phyloP scores from a whole-genome alignment of 2,888 invertebrate species.

The Drosophila putrida region DNA sequence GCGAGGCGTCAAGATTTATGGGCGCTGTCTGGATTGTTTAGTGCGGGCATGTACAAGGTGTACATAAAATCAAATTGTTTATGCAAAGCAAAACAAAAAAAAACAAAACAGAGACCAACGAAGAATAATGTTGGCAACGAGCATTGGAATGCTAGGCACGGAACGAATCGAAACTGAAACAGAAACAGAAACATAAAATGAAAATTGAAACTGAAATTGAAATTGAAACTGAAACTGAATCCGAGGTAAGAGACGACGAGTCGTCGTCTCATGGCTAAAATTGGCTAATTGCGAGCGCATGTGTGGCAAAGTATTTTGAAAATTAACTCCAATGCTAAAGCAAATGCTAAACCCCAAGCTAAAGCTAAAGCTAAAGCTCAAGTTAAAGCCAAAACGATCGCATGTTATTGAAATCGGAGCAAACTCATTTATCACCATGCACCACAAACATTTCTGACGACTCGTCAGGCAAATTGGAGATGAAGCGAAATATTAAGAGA shows the following conservation, averaged over 20 bases:
- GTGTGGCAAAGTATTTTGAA: conserved; percentile 54
- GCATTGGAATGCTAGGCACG: conserved; percentile 68
- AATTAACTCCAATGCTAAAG: conserved; percentile 72
- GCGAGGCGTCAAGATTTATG: conserved; percentile 65
- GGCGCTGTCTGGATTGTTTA: conserved; percentile 48
- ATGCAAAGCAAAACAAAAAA: conserved; percentile 51
- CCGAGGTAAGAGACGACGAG: conserved; percentile 19
- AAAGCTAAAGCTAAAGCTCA: conserved; percentile 54
- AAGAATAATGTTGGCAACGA: conserved; percentile 46
- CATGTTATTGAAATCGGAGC: conserved; percentile 76
- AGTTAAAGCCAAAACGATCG: conserved; percentile 47
- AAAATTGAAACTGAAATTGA: conserved; percentile 21
- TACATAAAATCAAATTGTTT: conserved; percentile 67
- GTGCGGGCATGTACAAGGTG: conserved; percentile 44
- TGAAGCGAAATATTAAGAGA: conserved; percentile 30
- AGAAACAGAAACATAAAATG: conserved; percentile 4
- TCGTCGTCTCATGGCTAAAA: conserved; percentile 64
- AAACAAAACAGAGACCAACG: conserved; percentile 21
- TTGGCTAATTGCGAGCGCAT: conserved; percentile 73
- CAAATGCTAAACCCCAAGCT: conserved; percentile 25
- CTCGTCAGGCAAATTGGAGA: conserved; percentile 25
- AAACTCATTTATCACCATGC: conserved; percentile 72
- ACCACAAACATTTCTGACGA: conserved; percentile 28
- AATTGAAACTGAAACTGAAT: conserved; percentile 8
- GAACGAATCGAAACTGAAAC: conserved; percentile 41